These are phyloP conservation scores for Plectus sambesii DNA, from an alignment of 1,140 invertebrate genomes.

Conservation along the genomic window DNA sequence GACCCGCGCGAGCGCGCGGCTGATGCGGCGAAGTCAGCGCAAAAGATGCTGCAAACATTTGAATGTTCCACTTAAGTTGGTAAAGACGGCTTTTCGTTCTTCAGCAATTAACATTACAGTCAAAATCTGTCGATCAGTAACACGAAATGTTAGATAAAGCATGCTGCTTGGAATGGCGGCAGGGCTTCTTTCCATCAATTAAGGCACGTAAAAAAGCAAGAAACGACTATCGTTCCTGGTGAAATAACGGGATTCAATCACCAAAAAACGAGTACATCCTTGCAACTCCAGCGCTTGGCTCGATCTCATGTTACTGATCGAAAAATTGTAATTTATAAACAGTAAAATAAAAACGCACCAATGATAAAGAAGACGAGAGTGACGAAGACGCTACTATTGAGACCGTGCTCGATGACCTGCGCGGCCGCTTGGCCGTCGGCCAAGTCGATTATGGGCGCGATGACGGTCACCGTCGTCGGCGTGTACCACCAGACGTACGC, in stretches of 20 bases:
- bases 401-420: slow-evolving; percentile 42
- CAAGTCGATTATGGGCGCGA: not conserved
- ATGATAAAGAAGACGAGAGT: slow-evolving; percentile 47
- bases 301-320: not conserved
- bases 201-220: too few species aligned
- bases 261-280: not conserved
- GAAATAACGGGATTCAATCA: too few species aligned
- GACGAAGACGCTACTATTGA: slow-evolving; percentile 50
- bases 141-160: too few species aligned
- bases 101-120: too few species aligned
- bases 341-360: slow-evolving; percentile 35
- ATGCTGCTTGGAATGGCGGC: too few species aligned
- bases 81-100: not conserved
- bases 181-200: too few species aligned
- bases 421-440: slow-evolving; percentile 2
- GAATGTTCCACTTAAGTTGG: too few species aligned
- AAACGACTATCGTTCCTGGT: too few species aligned
- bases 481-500: slow-evolving; percentile 38
- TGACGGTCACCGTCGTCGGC: not conserved
- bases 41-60: slow-evolving; percentile 38
- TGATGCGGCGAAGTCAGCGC: slow-evolving; percentile 28
- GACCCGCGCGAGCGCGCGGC: slow-evolving; percentile 38
- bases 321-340: slow-evolving; percentile 4
- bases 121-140: too few species aligned
- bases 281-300: too few species aligned